phyloP scores from a whole-genome alignment of 2,888 invertebrate species.

The Listrodromus nycthemerus region DNA sequence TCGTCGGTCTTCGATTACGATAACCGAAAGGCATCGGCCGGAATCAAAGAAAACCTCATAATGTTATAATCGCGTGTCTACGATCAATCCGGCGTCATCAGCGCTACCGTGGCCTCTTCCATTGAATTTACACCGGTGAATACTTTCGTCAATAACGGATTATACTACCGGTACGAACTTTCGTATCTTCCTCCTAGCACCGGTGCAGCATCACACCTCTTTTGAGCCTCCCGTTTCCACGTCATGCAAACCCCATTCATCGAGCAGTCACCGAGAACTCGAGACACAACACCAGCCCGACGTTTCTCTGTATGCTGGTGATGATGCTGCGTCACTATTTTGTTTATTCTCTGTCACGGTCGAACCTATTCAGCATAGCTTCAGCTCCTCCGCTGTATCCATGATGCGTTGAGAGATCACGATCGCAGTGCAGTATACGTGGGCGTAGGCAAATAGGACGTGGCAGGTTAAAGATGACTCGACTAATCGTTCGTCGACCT shows the following conservation, averaged over 20 bases:
- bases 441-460: constrained; percentile 70
- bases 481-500: constrained; percentile 62
- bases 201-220: constrained; percentile 26
- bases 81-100: constrained; percentile 74
- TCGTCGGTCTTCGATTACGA: constrained; percentile 56
- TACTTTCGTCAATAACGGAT: constrained; percentile 64
- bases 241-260: constrained; percentile 49
- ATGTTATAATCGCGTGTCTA: constrained; percentile 73
- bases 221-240: constrained; percentile 20
- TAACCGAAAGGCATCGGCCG: constrained; percentile 36
- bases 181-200: constrained; percentile 7
- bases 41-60: constrained; percentile 57
- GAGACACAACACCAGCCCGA: constrained; percentile 28
- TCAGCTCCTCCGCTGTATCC: constrained; percentile 59
- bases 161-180: constrained; percentile 25
- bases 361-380: constrained; percentile 72
- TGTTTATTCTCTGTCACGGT: constrained; percentile 79
- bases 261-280: constrained; percentile 46
- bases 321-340: constrained; percentile 81
- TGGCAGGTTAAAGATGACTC: constrained; percentile 69
- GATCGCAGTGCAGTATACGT: constrained; percentile 67
- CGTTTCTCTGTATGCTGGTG: constrained; percentile 22
- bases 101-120: constrained; percentile 74
- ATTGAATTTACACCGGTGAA: constrained; percentile 70
- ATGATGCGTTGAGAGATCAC: constrained; percentile 61